Conservation (phyloP, 2,113 vertebrate species). For the Pionites leucogaster region DNA sequence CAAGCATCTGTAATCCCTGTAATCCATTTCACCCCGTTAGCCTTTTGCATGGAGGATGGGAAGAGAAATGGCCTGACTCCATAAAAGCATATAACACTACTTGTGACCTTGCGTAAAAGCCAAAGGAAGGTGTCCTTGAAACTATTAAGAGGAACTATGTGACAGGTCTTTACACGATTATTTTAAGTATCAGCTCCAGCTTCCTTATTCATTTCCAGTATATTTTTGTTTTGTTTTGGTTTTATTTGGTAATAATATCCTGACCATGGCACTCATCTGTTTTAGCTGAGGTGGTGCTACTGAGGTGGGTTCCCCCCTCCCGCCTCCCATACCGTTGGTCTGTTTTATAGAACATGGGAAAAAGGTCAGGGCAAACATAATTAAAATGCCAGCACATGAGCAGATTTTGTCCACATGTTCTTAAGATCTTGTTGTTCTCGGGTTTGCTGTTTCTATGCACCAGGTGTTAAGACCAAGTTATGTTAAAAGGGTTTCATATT, state of each 20-base stretch:
- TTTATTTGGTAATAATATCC: slow-evolving; percentile 11
- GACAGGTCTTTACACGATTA: slow-evolving; percentile 22
- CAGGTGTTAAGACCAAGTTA: slow-evolving; percentile 50
- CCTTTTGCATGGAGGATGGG: background rate
- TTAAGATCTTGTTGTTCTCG: slow-evolving; percentile 48
- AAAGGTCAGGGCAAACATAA: slow-evolving; percentile 64
- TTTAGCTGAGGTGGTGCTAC: slow-evolving; percentile 32
- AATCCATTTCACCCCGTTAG: background rate
- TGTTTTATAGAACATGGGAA: slow-evolving; percentile 60
- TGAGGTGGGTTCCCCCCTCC: background rate
- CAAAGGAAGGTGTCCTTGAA: slow-evolving; percentile 47
- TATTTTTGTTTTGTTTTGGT: background rate
- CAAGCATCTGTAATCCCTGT: slow-evolving; percentile 16
- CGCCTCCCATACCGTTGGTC: background rate
- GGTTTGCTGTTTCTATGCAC: slow-evolving; percentile 29
- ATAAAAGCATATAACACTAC: background rate
- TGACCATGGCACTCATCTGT: background rate
- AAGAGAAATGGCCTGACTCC: background rate
- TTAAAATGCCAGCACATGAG: slow-evolving; percentile 64
- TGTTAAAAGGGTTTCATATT: slow-evolving; percentile 30
- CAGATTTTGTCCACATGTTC: slow-evolving; percentile 69
- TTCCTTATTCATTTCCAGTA: slow-evolving; percentile 14
- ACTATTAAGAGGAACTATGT: slow-evolving; percentile 24
- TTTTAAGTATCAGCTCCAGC: slow-evolving; percentile 14
- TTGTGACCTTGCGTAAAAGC: slow-evolving; percentile 5